Conservation (phyloP, 2,888 invertebrate genomes). For the Cybosia mesomella region DNA sequence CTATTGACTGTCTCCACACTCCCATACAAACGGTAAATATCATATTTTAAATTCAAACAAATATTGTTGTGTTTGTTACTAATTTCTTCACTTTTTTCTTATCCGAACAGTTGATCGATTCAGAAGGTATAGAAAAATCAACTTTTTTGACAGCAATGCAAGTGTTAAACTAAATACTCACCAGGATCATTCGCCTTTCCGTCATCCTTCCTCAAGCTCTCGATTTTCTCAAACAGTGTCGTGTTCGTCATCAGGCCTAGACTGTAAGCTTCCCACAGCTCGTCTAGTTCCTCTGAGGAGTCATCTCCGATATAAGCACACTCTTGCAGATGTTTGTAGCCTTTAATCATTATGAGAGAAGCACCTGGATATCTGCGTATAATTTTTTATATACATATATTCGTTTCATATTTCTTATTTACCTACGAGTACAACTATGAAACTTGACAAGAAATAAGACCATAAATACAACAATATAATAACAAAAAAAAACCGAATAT, state of each 20-base stretch:
- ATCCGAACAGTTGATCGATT: too few relatives aligned
- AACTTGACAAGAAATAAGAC: too few relatives aligned
- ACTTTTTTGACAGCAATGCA: too few relatives aligned
- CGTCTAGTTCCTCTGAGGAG: conserved; percentile 92
- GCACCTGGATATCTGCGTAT: conserved; percentile 90
- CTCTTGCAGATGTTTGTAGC: conserved; percentile 92
- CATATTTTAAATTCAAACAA: too few relatives aligned
- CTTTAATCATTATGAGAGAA: conserved; percentile 91
- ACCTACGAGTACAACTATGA: too few relatives aligned
- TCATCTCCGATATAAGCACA: conserved; percentile 94
- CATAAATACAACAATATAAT: too few relatives aligned
- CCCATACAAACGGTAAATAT: too few relatives aligned
- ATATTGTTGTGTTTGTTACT: too few relatives aligned
- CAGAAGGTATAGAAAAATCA: too few relatives aligned
- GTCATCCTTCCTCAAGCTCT: conserved; percentile 73
- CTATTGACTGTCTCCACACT: too few relatives aligned
- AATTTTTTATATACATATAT: neutral
- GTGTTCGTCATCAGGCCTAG: conserved; percentile 71
- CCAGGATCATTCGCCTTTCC: conserved; percentile 88
- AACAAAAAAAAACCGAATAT: too few relatives aligned
- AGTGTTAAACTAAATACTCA: conserved; percentile 43
- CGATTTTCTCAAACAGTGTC: conserved; percentile 69
- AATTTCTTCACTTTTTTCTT: too few relatives aligned
- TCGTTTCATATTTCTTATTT: neutral
- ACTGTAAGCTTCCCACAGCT: conserved; percentile 83